These are phyloP conservation scores for Hypomesus transpacificus DNA, from an alignment of 2,113 vertebrate genomes.

Conservation along the genomic window DNA sequence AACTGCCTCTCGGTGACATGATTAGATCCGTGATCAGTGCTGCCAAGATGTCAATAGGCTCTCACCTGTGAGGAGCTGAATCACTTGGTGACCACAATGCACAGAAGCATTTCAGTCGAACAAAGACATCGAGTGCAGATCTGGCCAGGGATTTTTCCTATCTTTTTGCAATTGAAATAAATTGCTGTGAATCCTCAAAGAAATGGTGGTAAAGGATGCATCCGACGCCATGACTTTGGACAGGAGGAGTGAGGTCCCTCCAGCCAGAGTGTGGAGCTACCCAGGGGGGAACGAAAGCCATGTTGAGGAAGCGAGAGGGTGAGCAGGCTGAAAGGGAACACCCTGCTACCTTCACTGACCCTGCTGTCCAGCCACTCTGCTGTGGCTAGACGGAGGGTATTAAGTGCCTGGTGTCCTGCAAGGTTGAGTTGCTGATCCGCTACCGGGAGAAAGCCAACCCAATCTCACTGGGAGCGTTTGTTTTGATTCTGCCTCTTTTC, in stretches of 20 bases:
- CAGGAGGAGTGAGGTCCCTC: no score
- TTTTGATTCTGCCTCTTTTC: conserved; percentile 77
- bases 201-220: conserved; percentile 20
- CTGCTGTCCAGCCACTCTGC: conserved; percentile 63
- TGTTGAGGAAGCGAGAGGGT: conserved; percentile 66
- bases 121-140: no score
- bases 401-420: conserved; percentile 66
- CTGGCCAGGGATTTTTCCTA: conserved; percentile 16
- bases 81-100: conserved; percentile 43
- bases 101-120: conserved; percentile 50
- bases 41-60: conserved; percentile 54
- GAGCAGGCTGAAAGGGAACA: conserved; percentile 69
- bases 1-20: conserved; percentile 54
- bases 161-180: no score
- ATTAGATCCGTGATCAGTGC: conserved; percentile 54
- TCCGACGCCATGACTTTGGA: no score
- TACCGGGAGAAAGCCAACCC: conserved; percentile 72
- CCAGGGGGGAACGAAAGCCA: conserved; percentile 64
- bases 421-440: conserved; percentile 74
- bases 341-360: conserved; percentile 72
- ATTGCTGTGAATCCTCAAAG: conserved; percentile 24
- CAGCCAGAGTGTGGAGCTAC: conserved; percentile 36
- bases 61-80: conserved; percentile 63
- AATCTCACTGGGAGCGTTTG: conserved; percentile 72
- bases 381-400: conserved; percentile 65